These are phyloP conservation scores for Propithecus coquereli DNA, from an alignment of 2,113 vertebrate species.

Conservation along the genomic window DNA sequence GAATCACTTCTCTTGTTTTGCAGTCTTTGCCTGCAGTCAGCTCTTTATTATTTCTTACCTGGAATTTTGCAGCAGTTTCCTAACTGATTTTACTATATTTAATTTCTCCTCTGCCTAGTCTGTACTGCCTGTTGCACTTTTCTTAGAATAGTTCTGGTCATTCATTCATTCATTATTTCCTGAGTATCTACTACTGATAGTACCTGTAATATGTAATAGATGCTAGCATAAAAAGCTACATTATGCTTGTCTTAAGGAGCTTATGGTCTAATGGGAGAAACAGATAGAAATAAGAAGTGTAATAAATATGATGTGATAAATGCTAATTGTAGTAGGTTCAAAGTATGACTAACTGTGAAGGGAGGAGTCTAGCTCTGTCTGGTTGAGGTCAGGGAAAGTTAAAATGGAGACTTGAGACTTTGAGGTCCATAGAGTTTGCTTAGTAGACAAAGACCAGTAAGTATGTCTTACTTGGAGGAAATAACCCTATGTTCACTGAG, in stretches of 20 bases:
- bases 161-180: constrained; percentile 20
- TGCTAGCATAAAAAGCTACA: neutral
- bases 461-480: neutral
- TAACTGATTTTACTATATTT: neutral
- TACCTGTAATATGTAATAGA: neutral
- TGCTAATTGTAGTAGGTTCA: neutral
- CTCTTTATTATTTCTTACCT: neutral
- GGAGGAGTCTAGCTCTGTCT: neutral
- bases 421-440: neutral
- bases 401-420: neutral
- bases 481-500: neutral
- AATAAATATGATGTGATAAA: neutral
- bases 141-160: neutral
- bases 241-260: neutral
- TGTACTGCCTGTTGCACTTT: neutral
- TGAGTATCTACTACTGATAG: neutral
- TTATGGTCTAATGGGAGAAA: neutral
- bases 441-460: neutral
- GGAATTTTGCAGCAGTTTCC: neutral
- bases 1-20: constrained; percentile 8
- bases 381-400: neutral
- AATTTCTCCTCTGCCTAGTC: neutral
- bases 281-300: neutral
- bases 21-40: neutral
- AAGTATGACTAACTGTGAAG: neutral